A percentile compares a stretch with the other conserved stretches of the same genome.
phyloP scores from a whole-genome alignment of 2,797 vertebrate genomes.

The Moxostoma hubbsi region DNA sequence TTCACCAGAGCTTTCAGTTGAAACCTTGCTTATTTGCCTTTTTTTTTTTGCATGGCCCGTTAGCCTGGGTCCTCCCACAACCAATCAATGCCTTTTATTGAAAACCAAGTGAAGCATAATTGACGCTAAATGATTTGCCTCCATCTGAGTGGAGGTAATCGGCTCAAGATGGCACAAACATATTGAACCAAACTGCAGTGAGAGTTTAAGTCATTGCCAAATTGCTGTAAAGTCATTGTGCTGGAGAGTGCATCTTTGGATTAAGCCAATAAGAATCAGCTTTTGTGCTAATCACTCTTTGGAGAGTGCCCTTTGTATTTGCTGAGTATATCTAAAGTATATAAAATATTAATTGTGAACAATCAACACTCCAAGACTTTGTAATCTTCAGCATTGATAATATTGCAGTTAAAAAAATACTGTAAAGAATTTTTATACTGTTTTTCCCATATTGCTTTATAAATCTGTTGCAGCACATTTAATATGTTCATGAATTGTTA shows the following conservation, averaged over 20 bases:
- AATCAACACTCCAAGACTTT: too few relatives aligned
- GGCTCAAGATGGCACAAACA: slow-evolving; percentile 11
- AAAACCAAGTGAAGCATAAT: slow-evolving; percentile 28
- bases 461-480: neutral
- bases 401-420: too few relatives aligned
- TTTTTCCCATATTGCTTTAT: neutral
- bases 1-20: neutral
- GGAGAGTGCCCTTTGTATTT: too few relatives aligned
- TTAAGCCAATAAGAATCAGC: too few relatives aligned
- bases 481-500: too few relatives aligned
- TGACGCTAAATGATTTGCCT: slow-evolving; percentile 33
- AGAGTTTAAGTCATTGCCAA: neutral
- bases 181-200: slow-evolving; percentile 6
- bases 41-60: slow-evolving; percentile 19
- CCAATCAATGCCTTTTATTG: slow-evolving; percentile 5
- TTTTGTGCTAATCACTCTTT: too few relatives aligned
- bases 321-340: too few relatives aligned
- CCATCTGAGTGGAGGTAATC: slow-evolving; percentile 27
- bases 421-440: neutral
- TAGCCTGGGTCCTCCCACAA: slow-evolving; percentile 8
- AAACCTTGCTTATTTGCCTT: slow-evolving; percentile 14
- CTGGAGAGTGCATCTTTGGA: neutral
- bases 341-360: too few relatives aligned
- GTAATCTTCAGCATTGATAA: too few relatives aligned
- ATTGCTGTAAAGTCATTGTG: slow-evolving; percentile 1